phyloP scores from a whole-genome alignment of 2,888 invertebrate genomes.

The Margaritifera margaritifera region DNA sequence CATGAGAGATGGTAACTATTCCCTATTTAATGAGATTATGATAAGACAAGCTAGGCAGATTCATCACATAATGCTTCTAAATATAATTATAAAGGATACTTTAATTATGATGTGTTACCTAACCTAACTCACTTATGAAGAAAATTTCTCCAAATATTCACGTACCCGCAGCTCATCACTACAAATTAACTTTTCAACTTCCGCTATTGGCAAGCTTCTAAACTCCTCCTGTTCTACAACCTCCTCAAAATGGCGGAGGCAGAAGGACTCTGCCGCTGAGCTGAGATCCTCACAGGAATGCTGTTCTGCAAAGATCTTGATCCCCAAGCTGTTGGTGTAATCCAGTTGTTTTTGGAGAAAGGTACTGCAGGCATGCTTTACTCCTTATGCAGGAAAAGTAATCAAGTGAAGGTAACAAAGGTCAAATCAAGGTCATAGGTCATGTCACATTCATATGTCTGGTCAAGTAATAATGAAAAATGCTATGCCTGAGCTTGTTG shows the following conservation, averaged over 20 bases:
- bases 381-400: conserved; percentile 50
- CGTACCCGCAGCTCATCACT: conserved; percentile 70
- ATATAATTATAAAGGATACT: too few species aligned
- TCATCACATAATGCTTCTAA: too few species aligned
- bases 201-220: conserved; percentile 58
- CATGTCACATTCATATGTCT: too few species aligned
- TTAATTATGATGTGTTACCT: too few species aligned
- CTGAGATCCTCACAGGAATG: conserved; percentile 64
- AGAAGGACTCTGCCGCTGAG: conserved; percentile 63
- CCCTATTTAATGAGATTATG: too few species aligned
- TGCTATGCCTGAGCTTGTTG: too few species aligned
- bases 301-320: conserved; percentile 71
- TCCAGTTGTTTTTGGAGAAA: conserved; percentile 71
- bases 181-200: conserved; percentile 63
- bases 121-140: too few species aligned
- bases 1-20: too few species aligned
- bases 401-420: not conserved
- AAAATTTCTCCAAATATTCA: not conserved
- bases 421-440: not conserved
- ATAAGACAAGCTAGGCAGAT: too few species aligned
- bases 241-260: conserved; percentile 65
- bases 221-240: conserved; percentile 68
- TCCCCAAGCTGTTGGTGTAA: conserved; percentile 70
- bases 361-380: conserved; percentile 70
- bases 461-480: too few species aligned